Evolutionary conservation across 2,888 invertebrate species (phyloP).

Genomic region (Petrolisthes cinctipes): DNA sequence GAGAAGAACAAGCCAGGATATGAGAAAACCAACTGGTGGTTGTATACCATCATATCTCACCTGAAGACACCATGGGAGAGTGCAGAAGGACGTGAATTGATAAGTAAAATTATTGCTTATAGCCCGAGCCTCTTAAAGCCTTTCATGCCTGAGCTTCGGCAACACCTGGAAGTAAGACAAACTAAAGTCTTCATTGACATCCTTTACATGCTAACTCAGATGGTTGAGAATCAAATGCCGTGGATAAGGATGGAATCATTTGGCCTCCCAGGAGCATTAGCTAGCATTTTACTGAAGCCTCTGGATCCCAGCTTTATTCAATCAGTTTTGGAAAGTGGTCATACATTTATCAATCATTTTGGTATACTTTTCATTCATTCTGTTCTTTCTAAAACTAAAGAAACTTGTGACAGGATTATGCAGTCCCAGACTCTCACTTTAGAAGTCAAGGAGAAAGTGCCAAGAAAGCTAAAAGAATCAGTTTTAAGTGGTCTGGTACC

Average conservation of each 20-base stretch:
- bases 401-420: slow-evolving; percentile 20
- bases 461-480: not conserved
- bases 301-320: slow-evolving; percentile 19
- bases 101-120: slow-evolving; percentile 22
- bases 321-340: slow-evolving; percentile 15
- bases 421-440: slow-evolving; percentile 1
- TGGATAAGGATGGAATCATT: slow-evolving; percentile 25
- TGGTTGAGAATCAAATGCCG: slow-evolving; percentile 34
- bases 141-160: slow-evolving; percentile 9
- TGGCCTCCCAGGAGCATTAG: slow-evolving; percentile 11
- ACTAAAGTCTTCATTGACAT: slow-evolving; percentile 26
- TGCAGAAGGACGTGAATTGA: slow-evolving; percentile 22
- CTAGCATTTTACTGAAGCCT: slow-evolving; percentile 17
- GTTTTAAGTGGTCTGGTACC: not conserved
- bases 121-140: slow-evolving; percentile 34
- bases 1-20: slow-evolving; percentile 15
- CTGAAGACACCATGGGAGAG: slow-evolving; percentile 40
- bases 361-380: slow-evolving; percentile 18
- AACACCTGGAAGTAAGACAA: slow-evolving; percentile 26
- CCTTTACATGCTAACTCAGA: slow-evolving; percentile 40
- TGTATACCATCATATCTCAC: slow-evolving; percentile 25
- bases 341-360: slow-evolving; percentile 1
- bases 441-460: not conserved
- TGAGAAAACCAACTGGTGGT: slow-evolving; percentile 19
- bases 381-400: slow-evolving; percentile 42